Conservation (phyloP, 2,797 vertebrate species). For the Neostethus bicornis region DNA sequence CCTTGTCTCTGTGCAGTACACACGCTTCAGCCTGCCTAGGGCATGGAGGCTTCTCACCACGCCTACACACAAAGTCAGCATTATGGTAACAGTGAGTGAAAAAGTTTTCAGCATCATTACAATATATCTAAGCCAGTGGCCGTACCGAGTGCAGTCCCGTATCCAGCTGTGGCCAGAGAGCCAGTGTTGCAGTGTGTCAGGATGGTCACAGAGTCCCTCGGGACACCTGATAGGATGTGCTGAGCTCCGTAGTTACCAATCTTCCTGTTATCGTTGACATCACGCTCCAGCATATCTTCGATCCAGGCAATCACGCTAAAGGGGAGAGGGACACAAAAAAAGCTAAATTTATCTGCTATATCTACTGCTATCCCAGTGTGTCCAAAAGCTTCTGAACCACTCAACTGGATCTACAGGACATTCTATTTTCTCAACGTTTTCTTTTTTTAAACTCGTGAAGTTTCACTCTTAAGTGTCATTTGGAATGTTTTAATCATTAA, state of each 20-base stretch:
- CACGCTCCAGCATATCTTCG: slow-evolving; percentile 88
- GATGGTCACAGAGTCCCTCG: slow-evolving; percentile 82
- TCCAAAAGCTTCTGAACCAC: too few relatives aligned
- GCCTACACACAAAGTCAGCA: slow-evolving; percentile 69
- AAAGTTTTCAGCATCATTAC: background rate
- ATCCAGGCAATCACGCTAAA: slow-evolving; percentile 86
- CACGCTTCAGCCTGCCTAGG: slow-evolving; percentile 81
- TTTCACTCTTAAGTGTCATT: too few relatives aligned
- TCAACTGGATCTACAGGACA: too few relatives aligned
- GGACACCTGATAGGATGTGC: slow-evolving; percentile 85
- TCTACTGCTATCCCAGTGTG: too few relatives aligned
- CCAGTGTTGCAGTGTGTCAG: slow-evolving; percentile 96
- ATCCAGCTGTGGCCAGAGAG: slow-evolving; percentile 90
- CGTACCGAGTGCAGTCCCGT: slow-evolving; percentile 91
- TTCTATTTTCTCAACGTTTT: too few relatives aligned
- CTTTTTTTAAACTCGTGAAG: too few relatives aligned
- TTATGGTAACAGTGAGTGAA: background rate
- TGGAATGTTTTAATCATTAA: too few relatives aligned
- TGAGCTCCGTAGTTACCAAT: slow-evolving; percentile 89
- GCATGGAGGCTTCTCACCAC: slow-evolving; percentile 87
- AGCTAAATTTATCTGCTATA: too few relatives aligned
- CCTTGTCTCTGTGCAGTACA: slow-evolving; percentile 92
- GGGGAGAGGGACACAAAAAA: slow-evolving; percentile 18
- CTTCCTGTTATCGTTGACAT: slow-evolving; percentile 87
- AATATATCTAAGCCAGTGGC: background rate